Conservation (phyloP, 2,797 vertebrate species). For the Anabas testudineus region DNA sequence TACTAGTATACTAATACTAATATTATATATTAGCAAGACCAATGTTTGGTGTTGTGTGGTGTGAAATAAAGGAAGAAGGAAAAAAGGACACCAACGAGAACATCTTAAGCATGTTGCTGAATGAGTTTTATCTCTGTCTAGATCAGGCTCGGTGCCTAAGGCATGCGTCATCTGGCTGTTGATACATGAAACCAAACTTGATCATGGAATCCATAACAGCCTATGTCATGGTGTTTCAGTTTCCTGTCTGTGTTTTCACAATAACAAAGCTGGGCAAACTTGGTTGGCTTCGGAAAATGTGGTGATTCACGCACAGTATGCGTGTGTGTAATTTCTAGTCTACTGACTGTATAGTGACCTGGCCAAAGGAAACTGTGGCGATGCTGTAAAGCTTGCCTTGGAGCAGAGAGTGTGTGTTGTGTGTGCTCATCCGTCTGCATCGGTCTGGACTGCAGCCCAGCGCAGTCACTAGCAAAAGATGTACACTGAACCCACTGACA, state of each 20-base stretch:
- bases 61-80: not conserved
- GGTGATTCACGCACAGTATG: conserved; percentile 23
- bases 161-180: conserved; percentile 51
- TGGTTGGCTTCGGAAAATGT: conserved; percentile 29
- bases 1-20: not conserved
- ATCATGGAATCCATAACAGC: conserved; percentile 28
- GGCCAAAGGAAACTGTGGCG: conserved; percentile 69
- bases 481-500: conserved; percentile 58
- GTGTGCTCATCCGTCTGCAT: conserved; percentile 53
- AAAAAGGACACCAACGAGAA: not conserved
- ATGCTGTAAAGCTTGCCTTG: conserved; percentile 37
- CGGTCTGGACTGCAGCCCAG: conserved; percentile 65
- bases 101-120: conserved; percentile 1
- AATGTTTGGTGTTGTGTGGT: not conserved
- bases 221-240: conserved; percentile 33
- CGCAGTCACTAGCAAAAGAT: conserved; percentile 51
- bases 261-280: conserved; percentile 27
- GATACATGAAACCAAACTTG: conserved; percentile 40
- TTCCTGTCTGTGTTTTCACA: conserved; percentile 23
- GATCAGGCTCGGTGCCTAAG: conserved; percentile 20
- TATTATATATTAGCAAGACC: not conserved
- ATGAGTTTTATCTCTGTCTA: conserved; percentile 19
- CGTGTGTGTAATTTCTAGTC: conserved; percentile 29
- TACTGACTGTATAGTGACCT: conserved; percentile 40
- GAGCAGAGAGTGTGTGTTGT: conserved; percentile 40